Evolutionary conservation across 2,888 invertebrate species (phyloP).

Genomic region (Liposcelis brunnea): DNA sequence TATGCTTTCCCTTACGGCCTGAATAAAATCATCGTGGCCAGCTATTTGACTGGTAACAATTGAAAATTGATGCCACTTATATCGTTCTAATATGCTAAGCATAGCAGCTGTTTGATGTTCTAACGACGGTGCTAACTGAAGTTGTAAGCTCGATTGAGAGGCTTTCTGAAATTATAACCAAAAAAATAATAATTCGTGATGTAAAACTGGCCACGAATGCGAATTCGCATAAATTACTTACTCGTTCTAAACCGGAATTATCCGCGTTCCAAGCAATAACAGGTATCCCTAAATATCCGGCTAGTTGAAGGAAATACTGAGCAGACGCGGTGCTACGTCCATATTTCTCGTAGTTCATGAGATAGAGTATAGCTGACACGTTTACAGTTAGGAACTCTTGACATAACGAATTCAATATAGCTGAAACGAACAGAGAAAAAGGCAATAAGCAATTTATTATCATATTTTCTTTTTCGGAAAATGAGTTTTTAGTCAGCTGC

Average conservation of each 20-base stretch:
- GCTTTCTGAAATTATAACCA: conserved; percentile 33
- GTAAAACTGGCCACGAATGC: no score
- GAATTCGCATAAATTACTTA: conserved; percentile 15
- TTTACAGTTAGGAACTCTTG: conserved; percentile 76
- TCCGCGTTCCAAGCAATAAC: conserved; percentile 97
- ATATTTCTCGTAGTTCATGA: conserved; percentile 91
- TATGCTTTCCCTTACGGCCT: conserved; percentile 76
- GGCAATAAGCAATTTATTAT: no score
- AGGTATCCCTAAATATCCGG: conserved; percentile 86
- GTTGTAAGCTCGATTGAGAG: conserved; percentile 72
- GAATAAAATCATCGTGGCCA: conserved; percentile 89
- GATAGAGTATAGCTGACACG: conserved; percentile 80
- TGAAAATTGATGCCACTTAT: conserved; percentile 93
- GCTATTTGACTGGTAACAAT: conserved; percentile 87
- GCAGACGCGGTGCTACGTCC: conserved; percentile 85
- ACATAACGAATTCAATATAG: conserved; percentile 73
- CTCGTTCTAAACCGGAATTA: conserved; percentile 66
- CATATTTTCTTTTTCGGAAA: no score
- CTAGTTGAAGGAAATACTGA: conserved; percentile 83
- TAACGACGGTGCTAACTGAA: conserved; percentile 90
- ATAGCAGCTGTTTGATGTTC: conserved; percentile 94
- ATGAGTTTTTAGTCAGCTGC: no score
- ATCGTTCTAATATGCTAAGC: conserved; percentile 83
- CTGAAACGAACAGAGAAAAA: conserved; percentile 33
- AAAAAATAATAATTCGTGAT: neutral